Evolutionary conservation across 2,113 vertebrate genomes (phyloP).

Genomic region (Brachypteracias leptosomus): DNA sequence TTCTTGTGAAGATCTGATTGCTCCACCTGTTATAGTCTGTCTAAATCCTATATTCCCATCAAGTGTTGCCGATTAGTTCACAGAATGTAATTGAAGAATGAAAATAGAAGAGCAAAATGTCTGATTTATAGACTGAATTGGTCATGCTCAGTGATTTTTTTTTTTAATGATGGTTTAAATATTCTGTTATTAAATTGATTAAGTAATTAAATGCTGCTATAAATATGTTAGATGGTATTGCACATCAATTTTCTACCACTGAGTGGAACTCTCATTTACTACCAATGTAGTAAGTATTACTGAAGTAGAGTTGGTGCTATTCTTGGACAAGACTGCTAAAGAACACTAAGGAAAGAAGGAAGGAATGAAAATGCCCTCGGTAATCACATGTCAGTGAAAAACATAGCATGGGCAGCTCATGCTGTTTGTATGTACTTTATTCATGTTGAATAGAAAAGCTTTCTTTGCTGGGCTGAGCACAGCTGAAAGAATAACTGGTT

Average conservation of each 20-base stretch:
- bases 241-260: conserved; percentile 64
- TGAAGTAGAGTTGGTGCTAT: background rate
- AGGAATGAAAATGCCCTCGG: background rate
- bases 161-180: conserved; percentile 63
- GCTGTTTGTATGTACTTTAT: background rate
- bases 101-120: conserved; percentile 64
- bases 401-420: background rate
- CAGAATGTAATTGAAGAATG: conserved; percentile 67
- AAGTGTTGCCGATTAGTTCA: conserved; percentile 65
- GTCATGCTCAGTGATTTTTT: conserved; percentile 66
- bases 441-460: background rate
- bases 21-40: conserved; percentile 67
- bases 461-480: background rate
- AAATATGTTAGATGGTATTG: conserved; percentile 70
- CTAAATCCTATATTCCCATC: conserved; percentile 66
- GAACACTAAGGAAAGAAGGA: background rate
- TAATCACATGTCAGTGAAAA: background rate
- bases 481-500: background rate
- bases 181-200: conserved; percentile 75
- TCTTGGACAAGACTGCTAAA: background rate
- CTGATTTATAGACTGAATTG: conserved; percentile 68
- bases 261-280: conserved; percentile 28
- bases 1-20: conserved; percentile 65
- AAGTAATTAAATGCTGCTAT: conserved; percentile 74
- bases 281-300: background rate